A percentile compares a stretch with the other conserved stretches of the same genome.
Evolutionary conservation across 2,797 vertebrate species (phyloP).

Genomic region (Sciaenops ocellatus): DNA sequence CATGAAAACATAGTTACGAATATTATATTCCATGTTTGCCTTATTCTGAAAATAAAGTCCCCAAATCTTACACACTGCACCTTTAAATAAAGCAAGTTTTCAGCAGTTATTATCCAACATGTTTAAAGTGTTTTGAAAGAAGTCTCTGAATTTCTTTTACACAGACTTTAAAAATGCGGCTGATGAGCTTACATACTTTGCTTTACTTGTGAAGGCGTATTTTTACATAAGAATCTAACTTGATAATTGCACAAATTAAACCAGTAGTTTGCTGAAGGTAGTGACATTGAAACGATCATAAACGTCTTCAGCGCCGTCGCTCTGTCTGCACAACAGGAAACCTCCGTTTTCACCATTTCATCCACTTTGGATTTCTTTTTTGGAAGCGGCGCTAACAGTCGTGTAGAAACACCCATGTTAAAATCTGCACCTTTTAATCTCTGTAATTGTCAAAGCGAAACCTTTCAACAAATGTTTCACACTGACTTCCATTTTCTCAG

Average conservation of each 20-base stretch:
- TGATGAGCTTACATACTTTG: no score
- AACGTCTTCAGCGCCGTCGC: not conserved
- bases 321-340: not conserved
- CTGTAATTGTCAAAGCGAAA: constrained; percentile 48
- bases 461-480: constrained; percentile 40
- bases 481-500: constrained; percentile 25
- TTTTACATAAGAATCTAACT: not conserved
- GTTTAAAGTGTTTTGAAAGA: no score
- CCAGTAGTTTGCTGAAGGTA: not conserved
- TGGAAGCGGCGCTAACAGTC: not conserved
- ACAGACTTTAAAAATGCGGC: no score
- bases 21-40: no score
- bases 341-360: not conserved
- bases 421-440: constrained; percentile 51
- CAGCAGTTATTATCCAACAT: no score
- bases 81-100: no score
- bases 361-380: constrained; percentile 14
- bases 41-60: no score
- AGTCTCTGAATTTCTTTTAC: no score
- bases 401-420: not conserved
- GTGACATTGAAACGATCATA: not conserved
- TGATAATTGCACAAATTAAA: not conserved
- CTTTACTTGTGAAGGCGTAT: no score
- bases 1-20: no score
- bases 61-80: no score